Percentiles rank a stretch among this genome's conserved stretches.
These are phyloP conservation scores for Arremon brunneinucha DNA, from an alignment of 2,797 vertebrate genomes.

Conservation along the genomic window DNA sequence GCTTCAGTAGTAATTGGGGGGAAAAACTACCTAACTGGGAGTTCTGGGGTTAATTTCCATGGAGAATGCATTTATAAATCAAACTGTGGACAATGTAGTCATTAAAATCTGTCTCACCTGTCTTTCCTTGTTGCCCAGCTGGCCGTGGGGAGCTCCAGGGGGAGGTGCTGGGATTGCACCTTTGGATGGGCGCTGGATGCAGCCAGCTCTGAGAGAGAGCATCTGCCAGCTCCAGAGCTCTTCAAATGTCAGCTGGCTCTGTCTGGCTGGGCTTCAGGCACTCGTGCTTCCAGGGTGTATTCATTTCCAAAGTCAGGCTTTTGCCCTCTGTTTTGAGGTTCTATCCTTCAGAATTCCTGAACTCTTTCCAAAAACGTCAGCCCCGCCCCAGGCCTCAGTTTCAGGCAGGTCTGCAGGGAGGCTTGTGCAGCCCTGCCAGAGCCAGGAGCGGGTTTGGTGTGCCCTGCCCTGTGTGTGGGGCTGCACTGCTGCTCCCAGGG, in stretches of 20 bases:
- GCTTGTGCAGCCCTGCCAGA: not conserved
- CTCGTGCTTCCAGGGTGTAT: not conserved
- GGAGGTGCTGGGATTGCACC: not conserved
- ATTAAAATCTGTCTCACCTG: not conserved
- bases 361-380: slow-evolving; percentile 19
- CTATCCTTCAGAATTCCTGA: slow-evolving; percentile 35
- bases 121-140: not conserved
- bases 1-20: rapidly evolving
- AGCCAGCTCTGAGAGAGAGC: not conserved
- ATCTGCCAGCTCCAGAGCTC: slow-evolving; percentile 5
- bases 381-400: not conserved
- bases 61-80: not conserved
- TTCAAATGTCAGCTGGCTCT: not conserved
- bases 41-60: not conserved
- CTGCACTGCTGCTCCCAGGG: rapidly evolving
- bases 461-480: not conserved
- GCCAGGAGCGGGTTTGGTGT: not conserved
- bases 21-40: not conserved
- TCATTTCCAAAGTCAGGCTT: not conserved
- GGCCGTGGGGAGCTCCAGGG: not conserved
- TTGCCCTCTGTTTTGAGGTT: slow-evolving; percentile 4
- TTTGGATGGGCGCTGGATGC: not conserved
- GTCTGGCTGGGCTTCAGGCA: not conserved
- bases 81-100: not conserved
- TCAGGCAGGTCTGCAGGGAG: not conserved